Base-by-base conservation (phyloP, 2,888 invertebrate genomes). In the Heliothis peltigera region DNA sequence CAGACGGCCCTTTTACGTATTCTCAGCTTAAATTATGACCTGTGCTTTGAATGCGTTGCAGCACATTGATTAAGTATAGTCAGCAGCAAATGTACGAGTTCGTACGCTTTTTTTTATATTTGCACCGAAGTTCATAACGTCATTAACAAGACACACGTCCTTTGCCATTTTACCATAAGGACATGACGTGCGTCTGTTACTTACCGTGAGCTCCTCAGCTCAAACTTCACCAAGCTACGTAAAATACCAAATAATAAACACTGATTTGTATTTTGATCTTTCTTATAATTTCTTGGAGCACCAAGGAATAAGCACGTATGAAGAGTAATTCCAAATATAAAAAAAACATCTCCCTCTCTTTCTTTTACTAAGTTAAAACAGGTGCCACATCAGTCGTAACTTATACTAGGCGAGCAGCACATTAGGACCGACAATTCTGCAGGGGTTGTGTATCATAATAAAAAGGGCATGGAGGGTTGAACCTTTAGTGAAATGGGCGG, bases 261-360 rank as follows among this genome's bases (percentile, higher is more conserved):
- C n/a, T n/a, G n/a, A n/a, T n/a, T n/a, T n/a, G n/a, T n/a, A n/a
- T n/a, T n/a, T n/a, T n/a, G 66, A 75, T 58, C 61, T 66, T 79
- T 81, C 81, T 83, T 83, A 75, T 61, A 58, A 68, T 85, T 85
- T 84, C 77, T 84, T 84, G 66, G 51, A 22, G 48, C 61, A 81
- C 80, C 52, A 74, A 63, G 77, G 53, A 25, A 57, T 39, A 7
- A 80, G 70, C 35, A 77, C 3, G 12, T 25, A 44, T 48, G 18
- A 79, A 58, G 77, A 64, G 69, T 58, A 69, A 39, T 69, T 65
- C 46, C 49, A 46, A n/a, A 25, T 3, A 17, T 28, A 61, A 52
- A 51, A 47, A 47, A 21, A 18, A 18, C 48, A 42, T 42, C 59
- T 56, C 52, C 42, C 21, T 62, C 68, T 51, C 56, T 66, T 68